Conservation (phyloP, 1,140 invertebrate species). For the Antheraea mylitta region DNA sequence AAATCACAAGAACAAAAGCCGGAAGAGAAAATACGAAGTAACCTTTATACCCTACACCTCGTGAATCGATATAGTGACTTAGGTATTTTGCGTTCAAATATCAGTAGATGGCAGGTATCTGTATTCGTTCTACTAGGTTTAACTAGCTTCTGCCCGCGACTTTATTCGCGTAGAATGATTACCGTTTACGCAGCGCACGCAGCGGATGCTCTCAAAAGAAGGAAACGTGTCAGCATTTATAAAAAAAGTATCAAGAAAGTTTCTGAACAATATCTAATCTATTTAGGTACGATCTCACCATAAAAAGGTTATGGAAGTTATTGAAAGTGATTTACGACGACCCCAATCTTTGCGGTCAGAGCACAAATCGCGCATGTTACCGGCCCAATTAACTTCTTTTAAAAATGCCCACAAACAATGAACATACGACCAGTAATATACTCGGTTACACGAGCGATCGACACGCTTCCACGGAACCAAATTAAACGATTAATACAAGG, state of each 20-base stretch:
- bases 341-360: neutral
- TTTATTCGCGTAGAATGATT: too few species aligned
- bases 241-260: too few species aligned
- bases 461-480: neutral
- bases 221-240: too few species aligned
- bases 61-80: too few species aligned
- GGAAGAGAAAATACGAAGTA: constrained; percentile 65
- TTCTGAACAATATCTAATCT: too few species aligned
- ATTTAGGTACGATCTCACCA: constrained; percentile 2
- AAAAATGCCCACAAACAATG: constrained; percentile 1
- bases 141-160: too few species aligned
- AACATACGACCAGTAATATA: neutral
- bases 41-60: constrained; percentile 23
- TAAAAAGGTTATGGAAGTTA: constrained; percentile 29
- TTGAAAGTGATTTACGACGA: neutral
- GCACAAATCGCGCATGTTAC: neutral
- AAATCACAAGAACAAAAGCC: constrained; percentile 67
- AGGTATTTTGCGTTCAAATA: too few species aligned
- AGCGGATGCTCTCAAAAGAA: too few species aligned
- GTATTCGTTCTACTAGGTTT: too few species aligned
- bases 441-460: neutral
- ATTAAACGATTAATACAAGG: neutral
- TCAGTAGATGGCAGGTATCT: too few species aligned
- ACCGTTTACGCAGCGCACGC: too few species aligned
- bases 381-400: neutral